Percentiles rank a stretch among this genome's conserved stretches.
phyloP scores from a whole-genome alignment of 2,113 vertebrate genomes.

The Gracilinanus agilis region DNA sequence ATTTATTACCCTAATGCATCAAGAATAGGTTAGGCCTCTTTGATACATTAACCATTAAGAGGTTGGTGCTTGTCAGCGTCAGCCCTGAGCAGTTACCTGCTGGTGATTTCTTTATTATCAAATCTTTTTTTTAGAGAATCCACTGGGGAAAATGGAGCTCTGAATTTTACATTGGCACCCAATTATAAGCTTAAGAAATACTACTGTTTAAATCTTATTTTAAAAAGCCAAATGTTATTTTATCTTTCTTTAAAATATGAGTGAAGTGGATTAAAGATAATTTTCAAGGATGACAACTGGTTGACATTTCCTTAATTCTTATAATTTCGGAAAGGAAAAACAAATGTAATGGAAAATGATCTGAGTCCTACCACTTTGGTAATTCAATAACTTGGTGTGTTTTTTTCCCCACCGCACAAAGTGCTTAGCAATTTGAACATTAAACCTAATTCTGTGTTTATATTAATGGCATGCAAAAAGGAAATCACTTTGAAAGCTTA shows the following conservation, averaged over 20 bases:
- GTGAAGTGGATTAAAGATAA: constrained; percentile 30
- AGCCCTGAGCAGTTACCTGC: constrained; percentile 1
- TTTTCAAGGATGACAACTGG: constrained; percentile 44
- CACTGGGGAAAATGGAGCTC: neutral
- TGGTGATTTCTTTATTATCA: neutral
- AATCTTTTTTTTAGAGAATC: neutral
- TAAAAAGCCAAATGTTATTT: constrained; percentile 28
- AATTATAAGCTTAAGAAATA: constrained; percentile 23
- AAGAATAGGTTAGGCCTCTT: neutral
- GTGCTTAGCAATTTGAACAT: constrained; percentile 72
- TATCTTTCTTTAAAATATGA: constrained; percentile 52
- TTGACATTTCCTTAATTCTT: constrained; percentile 45
- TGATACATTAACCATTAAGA: constrained; percentile 20
- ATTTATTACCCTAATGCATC: constrained; percentile 29
- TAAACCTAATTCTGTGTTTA: constrained; percentile 68
- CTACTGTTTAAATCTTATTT: constrained; percentile 34
- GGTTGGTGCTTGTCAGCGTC: neutral
- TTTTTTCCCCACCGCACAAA: constrained; percentile 48
- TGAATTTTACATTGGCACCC: neutral
- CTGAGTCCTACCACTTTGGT: constrained; percentile 53
- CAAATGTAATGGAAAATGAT: constrained; percentile 63
- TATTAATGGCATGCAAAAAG: constrained; percentile 76
- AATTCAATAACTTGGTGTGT: constrained; percentile 35
- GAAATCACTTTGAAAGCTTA: constrained; percentile 70
- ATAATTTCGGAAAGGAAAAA: constrained; percentile 64